Conservation (phyloP, 1,140 invertebrate species). For the Lordiphosa mommai region DNA sequence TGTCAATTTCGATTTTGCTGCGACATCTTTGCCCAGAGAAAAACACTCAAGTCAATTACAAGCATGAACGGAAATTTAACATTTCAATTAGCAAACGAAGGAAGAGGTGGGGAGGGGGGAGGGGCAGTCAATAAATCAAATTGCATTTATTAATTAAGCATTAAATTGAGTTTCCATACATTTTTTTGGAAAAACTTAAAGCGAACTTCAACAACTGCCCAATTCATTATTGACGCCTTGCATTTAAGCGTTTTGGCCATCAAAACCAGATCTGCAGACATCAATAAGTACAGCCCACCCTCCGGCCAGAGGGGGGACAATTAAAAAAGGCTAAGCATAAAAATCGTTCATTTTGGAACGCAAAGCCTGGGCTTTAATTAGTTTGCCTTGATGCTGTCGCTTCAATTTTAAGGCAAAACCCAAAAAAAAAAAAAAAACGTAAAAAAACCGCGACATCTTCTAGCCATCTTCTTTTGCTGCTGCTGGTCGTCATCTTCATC, state of each 20-base stretch:
- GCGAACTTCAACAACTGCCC: constrained; percentile 38
- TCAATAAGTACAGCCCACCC: not conserved
- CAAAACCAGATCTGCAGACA: constrained; percentile 41
- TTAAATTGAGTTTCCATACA: constrained; percentile 64
- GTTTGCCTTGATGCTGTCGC: constrained; percentile 71
- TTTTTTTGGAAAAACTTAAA: not conserved
- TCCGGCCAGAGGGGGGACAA: constrained; percentile 34
- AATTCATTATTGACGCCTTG: constrained; percentile 49
- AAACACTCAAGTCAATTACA: constrained; percentile 68
- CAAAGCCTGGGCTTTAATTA: constrained; percentile 56
- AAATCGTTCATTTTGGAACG: constrained; percentile 62
- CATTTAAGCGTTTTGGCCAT: constrained; percentile 57
- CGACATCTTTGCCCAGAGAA: constrained; percentile 18
- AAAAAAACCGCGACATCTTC: constrained; percentile 26
- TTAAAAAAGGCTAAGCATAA: constrained; percentile 76
- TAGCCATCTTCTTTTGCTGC: constrained; percentile 14
- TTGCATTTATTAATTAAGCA: constrained; percentile 62
- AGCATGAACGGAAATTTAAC: constrained; percentile 77
- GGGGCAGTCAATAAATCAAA: constrained; percentile 63
- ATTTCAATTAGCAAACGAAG: constrained; percentile 68
- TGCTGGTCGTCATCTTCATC: constrained; percentile 44
- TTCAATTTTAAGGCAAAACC: constrained; percentile 54
- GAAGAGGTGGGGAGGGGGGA: not conserved
- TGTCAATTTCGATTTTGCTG: constrained; percentile 57
- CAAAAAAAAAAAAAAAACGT: not conserved